A percentile compares a stretch with the other conserved stretches of the same genome.
These are phyloP conservation scores for Oreonectes daqikongensis DNA, from an alignment of 2,797 vertebrate species.

Conservation along the genomic window DNA sequence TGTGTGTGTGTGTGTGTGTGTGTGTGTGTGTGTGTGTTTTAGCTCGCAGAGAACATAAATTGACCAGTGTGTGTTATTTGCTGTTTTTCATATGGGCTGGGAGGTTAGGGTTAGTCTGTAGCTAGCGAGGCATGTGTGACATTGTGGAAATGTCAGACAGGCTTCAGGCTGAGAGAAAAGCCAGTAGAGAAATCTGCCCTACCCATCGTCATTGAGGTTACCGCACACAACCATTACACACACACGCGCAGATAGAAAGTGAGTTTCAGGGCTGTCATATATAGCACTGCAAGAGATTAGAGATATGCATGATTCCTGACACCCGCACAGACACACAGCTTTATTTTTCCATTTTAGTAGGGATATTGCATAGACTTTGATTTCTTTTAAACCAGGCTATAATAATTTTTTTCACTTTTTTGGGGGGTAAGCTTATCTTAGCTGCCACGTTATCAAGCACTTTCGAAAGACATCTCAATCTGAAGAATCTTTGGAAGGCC, in stretches of 20 bases:
- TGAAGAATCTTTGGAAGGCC: too few relatives aligned
- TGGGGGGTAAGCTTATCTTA: too few relatives aligned
- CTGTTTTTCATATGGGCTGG: background rate
- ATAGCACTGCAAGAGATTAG: background rate
- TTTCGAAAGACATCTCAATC: too few relatives aligned
- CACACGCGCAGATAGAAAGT: slow-evolving; percentile 6
- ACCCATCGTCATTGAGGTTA: background rate
- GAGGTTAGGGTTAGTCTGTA: background rate
- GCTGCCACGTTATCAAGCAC: too few relatives aligned
- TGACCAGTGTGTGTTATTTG: background rate
- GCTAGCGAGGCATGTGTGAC: slow-evolving; percentile 14
- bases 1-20: background rate
- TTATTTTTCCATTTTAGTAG: background rate
- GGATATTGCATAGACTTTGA: background rate
- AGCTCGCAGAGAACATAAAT: too few relatives aligned
- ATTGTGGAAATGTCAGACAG: slow-evolving; percentile 76
- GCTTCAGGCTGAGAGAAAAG: slow-evolving; percentile 70
- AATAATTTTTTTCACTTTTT: too few relatives aligned
- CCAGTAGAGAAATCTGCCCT: slow-evolving; percentile 69
- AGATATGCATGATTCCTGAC: background rate
- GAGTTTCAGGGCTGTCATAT: slow-evolving; percentile 7
- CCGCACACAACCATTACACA: slow-evolving; percentile 13
- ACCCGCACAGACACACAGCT: background rate
- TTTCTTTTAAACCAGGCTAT: too few relatives aligned
- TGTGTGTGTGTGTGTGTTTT: background rate